Evolutionary conservation across 2,113 vertebrate genomes (phyloP), one percentile per base, ranked within the genome.

Genomic region (Pseudorhombus dupliciocellatus): DNA sequence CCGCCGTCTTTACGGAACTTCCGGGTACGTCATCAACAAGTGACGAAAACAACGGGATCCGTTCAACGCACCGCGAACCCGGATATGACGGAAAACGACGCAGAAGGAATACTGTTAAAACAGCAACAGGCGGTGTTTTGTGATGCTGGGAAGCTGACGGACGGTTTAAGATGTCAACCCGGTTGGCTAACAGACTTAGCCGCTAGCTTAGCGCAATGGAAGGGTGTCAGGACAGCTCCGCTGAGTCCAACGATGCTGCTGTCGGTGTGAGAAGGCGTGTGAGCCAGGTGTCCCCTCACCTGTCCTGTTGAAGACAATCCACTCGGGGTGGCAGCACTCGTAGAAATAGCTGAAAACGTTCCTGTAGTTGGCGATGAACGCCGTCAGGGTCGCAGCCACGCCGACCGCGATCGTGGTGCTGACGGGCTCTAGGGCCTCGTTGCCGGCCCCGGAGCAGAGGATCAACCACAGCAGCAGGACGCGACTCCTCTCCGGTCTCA

Each of bases 271-370:
- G 11, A 31, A 25, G 11, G 1, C 7, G n/a, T 6, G 25, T 46
- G 11, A 31, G 30, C 12, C 20, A 8, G 4, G 0, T 3, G 1
- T 42, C 1, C 21, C 1, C 0, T 66, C 73, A 94, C 94, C 93
- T 80, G 93, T 90, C 56, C 25, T 79, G 73, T 95, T 94, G 55
- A 90, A 89, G 0, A 73, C 77, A 48, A 95, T 93, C 94, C 93
- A 95, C 71, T 92, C 90, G 1, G 90, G 86, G 66, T 87, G 87
- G 63, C 94, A 95, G 61, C 92, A 93, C 77, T 95, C 94, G 59
- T 92, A 87, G 37, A 94, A 93, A 24, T 90, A 86, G 70, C 89
- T 89, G 21, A 93, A 75, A 0, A 94, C 73, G 53, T 91, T 92
- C 20, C 67, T 91, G 75, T 93, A 93, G 9, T 77, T 82, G 5